Conservation (phyloP, 2,888 invertebrate species). For the Apantesis nais region DNA sequence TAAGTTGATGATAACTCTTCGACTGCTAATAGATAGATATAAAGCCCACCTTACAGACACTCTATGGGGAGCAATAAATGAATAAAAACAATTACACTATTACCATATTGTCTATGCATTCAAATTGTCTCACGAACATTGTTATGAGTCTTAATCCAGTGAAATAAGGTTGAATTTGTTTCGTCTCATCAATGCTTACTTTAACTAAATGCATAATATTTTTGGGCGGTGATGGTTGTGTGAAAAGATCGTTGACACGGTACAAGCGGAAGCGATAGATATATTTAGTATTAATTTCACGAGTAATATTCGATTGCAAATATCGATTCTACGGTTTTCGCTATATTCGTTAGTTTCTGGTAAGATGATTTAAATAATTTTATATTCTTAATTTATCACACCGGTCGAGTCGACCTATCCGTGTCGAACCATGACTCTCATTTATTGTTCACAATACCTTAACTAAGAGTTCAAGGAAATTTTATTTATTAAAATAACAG, state of each 20-base stretch:
- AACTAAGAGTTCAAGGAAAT: too few species aligned
- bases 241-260: conserved; percentile 37
- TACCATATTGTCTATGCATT: conserved; percentile 51
- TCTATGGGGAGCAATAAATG: conserved; percentile 75
- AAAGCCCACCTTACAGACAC: conserved; percentile 71
- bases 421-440: too few species aligned
- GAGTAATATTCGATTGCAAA: conserved; percentile 25
- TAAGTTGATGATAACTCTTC: conserved; percentile 65
- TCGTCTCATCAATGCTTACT: conserved; percentile 33
- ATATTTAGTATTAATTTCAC: conserved; percentile 20
- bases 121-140: conserved; percentile 12
- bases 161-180: conserved; percentile 46
- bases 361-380: neutral
- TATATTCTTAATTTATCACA: too few species aligned
- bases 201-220: conserved; percentile 46
- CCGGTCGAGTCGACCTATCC: too few species aligned
- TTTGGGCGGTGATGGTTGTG: conserved; percentile 50
- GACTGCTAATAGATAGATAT: conserved; percentile 68
- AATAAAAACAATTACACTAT: conserved; percentile 78
- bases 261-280: conserved; percentile 53
- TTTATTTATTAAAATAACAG: too few species aligned
- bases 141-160: conserved; percentile 26
- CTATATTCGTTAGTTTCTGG: conserved; percentile 37
- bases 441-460: too few species aligned
- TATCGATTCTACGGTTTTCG: conserved; percentile 33